A percentile compares a stretch with the other conserved stretches of the same genome.
Conservation (phyloP, 1,140 invertebrate genomes). For the Lasioglossum baleicum region DNA sequence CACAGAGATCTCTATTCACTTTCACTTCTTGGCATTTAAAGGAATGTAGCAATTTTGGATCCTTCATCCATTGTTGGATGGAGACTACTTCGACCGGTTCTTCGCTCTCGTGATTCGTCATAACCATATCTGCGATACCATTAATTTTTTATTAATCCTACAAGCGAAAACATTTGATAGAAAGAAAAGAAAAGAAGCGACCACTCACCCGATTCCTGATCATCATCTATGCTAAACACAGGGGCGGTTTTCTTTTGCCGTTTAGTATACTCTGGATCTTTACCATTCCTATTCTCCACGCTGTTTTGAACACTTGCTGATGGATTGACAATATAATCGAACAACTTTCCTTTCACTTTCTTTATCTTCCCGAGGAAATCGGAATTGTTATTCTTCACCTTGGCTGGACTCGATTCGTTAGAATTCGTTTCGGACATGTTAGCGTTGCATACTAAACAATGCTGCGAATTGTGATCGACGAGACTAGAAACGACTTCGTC, state of each 20-base stretch:
- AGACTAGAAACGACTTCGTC: constrained; percentile 89
- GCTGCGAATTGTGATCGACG: constrained; percentile 88
- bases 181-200: background rate
- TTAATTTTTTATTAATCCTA: background rate
- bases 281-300: constrained; percentile 89
- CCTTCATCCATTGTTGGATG: constrained; percentile 89
- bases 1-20: constrained; percentile 91
- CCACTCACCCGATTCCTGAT: constrained; percentile 84
- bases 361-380: constrained; percentile 90
- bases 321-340: constrained; percentile 96
- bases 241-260: constrained; percentile 93
- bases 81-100: constrained; percentile 86
- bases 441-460: constrained; percentile 90
- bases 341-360: constrained; percentile 94
- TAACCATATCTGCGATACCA: constrained; percentile 71
- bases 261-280: constrained; percentile 87
- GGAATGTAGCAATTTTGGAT: constrained; percentile 89
- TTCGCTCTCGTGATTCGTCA: constrained; percentile 80
- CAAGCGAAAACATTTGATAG: background rate
- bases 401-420: constrained; percentile 73
- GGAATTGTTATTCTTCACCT: constrained; percentile 77
- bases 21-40: constrained; percentile 96
- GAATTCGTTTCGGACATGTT: constrained; percentile 79
- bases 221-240: constrained; percentile 97
- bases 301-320: constrained; percentile 81